A percentile compares a stretch with the other conserved stretches of the same genome.
Conservation (phyloP, 2,797 vertebrate genomes). For the Eulemur mongoz region DNA sequence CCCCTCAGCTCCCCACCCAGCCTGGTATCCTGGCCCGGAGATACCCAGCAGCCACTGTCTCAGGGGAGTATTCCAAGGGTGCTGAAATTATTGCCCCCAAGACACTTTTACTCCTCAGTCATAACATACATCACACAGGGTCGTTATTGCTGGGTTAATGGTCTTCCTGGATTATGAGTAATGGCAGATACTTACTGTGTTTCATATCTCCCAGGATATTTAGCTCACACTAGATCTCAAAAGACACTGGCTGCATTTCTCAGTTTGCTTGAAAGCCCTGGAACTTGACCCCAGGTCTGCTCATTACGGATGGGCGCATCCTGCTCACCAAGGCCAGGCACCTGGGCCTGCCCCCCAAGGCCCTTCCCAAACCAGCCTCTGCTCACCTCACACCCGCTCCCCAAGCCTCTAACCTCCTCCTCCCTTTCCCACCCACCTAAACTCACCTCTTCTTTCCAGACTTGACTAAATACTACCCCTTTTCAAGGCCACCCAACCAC, state of each 20-base stretch:
- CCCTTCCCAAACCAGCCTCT: neutral
- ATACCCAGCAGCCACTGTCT: neutral
- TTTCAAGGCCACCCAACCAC: neutral
- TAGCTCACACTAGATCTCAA: neutral
- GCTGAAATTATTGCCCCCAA: neutral
- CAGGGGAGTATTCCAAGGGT: neutral
- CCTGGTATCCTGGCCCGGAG: rapidly evolving
- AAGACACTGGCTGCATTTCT: neutral
- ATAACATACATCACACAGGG: neutral
- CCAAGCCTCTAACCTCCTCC: neutral
- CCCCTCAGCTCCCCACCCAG: neutral
- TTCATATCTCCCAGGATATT: neutral
- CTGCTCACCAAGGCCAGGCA: neutral
- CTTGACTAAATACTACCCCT: neutral
- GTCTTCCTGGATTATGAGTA: neutral
- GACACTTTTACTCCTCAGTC: neutral
- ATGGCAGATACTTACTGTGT: neutral
- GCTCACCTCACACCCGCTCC: neutral
- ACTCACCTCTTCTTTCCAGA: neutral
- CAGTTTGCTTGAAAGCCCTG: neutral
- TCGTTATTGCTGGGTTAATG: neutral
- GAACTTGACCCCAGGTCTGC: neutral
- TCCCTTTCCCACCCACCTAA: neutral
- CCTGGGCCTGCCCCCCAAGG: neutral
- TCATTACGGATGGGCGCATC: neutral